A percentile compares a stretch with the other conserved stretches of the same genome.
phyloP scores from a whole-genome alignment of 2,113 vertebrate genomes.

The Meleagris gallopavo region DNA sequence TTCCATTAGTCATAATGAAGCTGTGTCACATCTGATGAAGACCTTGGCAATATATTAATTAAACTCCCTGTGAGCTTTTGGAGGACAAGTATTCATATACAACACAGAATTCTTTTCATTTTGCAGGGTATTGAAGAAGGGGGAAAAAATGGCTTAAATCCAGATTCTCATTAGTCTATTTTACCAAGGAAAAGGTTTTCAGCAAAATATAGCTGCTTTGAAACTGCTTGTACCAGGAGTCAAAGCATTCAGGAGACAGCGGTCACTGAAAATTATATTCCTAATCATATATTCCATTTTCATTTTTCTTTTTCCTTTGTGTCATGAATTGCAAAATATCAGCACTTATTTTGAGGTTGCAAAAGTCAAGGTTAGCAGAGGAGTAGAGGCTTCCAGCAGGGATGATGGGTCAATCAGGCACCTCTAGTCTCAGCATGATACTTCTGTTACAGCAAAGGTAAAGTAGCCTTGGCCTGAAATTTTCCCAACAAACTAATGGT shows the following conservation, averaged over 20 bases:
- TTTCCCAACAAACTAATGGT: slow-evolving; percentile 77
- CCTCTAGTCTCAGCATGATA: slow-evolving; percentile 71
- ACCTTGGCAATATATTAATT: neutral
- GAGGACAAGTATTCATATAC: neutral
- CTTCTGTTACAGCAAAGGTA: slow-evolving; percentile 60
- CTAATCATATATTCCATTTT: slow-evolving; percentile 64
- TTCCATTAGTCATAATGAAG: neutral
- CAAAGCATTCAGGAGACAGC: slow-evolving; percentile 33
- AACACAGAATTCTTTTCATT: neutral
- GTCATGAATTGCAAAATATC: slow-evolving; percentile 73
- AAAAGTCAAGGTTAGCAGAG: slow-evolving; percentile 63
- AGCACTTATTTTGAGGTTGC: slow-evolving; percentile 66
- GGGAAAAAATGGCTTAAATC: neutral
- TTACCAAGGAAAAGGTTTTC: neutral
- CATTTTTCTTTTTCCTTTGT: slow-evolving; percentile 54
- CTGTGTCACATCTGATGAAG: neutral
- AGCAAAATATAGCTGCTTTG: neutral
- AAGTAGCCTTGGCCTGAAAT: slow-evolving; percentile 63
- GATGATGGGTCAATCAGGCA: slow-evolving; percentile 73
- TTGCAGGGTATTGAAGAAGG: neutral
- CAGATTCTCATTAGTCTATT: neutral
- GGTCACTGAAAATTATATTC: slow-evolving; percentile 42
- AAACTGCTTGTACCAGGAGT: neutral
- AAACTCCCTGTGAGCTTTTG: neutral
- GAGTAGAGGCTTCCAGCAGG: slow-evolving; percentile 72